Conservation (phyloP, 1,140 invertebrate genomes). For the Drosophila pectinifera region DNA sequence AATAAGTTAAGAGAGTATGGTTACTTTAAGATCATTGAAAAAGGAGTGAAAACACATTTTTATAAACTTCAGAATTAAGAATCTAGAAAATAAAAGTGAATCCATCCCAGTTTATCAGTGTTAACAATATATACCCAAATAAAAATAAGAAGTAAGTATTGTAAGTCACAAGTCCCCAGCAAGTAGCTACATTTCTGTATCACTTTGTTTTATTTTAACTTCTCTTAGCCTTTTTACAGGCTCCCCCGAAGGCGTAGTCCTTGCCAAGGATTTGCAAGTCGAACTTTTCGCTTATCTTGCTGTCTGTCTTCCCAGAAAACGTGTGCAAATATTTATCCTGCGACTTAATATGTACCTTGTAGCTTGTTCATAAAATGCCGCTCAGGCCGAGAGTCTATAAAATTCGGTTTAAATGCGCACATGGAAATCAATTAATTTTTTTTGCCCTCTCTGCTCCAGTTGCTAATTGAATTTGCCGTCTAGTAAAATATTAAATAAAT, state of each 20-base stretch:
- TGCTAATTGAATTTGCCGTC: constrained; percentile 69
- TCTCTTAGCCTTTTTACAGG: constrained; percentile 39
- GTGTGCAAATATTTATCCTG: constrained; percentile 76
- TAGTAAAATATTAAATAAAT: constrained; percentile 41
- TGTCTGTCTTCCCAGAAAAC: constrained; percentile 51
- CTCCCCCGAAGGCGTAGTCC: constrained; percentile 27
- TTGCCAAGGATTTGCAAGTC: constrained; percentile 50
- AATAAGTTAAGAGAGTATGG: too few relatives aligned
- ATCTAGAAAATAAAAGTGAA: too few relatives aligned
- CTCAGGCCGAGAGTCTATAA: constrained; percentile 40
- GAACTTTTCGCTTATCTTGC: constrained; percentile 64
- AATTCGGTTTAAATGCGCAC: constrained; percentile 10
- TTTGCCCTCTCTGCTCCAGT: constrained; percentile 36
- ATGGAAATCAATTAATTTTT: constrained; percentile 64
- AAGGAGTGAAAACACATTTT: too few relatives aligned
- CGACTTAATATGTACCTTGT: constrained; percentile 57
- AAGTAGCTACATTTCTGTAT: constrained; percentile 18
- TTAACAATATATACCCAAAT: too few relatives aligned
- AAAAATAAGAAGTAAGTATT: constrained; percentile 45
- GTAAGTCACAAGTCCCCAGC: constrained; percentile 17
- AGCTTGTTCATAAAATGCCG: constrained; percentile 40
- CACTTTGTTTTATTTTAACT: constrained; percentile 58
- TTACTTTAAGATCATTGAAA: too few relatives aligned
- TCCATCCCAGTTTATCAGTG: too few relatives aligned
- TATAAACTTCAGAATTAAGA: too few relatives aligned